Evolutionary conservation across 1,140 invertebrate species (phyloP), one percentile per base, ranked within the genome.

Genomic region (Brachionus plicatilis): DNA sequence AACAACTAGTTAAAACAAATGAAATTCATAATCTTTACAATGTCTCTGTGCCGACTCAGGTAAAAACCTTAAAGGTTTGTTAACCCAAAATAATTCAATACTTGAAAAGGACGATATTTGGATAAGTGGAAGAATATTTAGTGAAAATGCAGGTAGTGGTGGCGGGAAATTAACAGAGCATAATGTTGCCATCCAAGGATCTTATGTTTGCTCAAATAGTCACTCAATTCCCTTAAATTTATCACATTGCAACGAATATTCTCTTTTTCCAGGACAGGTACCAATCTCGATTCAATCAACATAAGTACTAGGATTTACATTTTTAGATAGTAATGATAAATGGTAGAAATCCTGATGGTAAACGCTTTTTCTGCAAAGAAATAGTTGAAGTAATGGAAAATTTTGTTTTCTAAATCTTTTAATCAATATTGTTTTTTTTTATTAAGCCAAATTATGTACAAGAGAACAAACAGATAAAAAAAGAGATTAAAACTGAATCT

Each of bases 241-340:
- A 37, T 65, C 53, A 45, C 17, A 65, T 17, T 82, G 79, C 65
- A 43, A 5, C 17, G 79, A 82, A 68, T 82, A 65, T 12, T 65
- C 79, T 82, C 24, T 82, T 41, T 82, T 82, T 82, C 79, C 79
- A 14, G 79, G 79, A 60, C 79, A 82, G n/a, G 79, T 68, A 60
- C 20, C 12, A 33, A 14, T 2, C 47, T 2, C 1, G 14, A 75
- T 75, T 17, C 6, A 56, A 20, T 27, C 1, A 43, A 78, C n/a
- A n/a, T 5, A 3, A 11, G 7, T 27, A 37, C n/a, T 37, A 17
- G 17, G 5, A 53, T 56, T 56, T 24, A 2, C 41, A 47, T 2
- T 78, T 56, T 50, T 14, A 82, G 79, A 82, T 82, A 12, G 65
- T 82, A n/a, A 27, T 82, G n/a, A 68, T 68, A 43, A 60, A 82